Conservation (phyloP, 2,113 vertebrate genomes). For the Chrysochloris asiatica region DNA sequence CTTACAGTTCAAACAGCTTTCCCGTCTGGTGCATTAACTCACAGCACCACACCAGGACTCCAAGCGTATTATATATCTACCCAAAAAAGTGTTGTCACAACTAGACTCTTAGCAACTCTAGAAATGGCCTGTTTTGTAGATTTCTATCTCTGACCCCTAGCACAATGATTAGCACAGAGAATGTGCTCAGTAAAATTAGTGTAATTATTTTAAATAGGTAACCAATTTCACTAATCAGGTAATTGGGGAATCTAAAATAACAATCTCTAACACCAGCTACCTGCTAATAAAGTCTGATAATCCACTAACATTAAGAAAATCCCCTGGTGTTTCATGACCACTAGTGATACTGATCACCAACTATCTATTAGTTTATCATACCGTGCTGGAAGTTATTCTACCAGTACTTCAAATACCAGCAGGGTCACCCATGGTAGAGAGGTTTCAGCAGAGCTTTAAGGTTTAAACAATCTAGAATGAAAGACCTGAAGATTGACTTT, state of each 20-base stretch:
- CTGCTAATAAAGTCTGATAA: not conserved
- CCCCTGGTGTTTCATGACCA: not conserved
- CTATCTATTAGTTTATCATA: not conserved
- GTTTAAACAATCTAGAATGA: not conserved
- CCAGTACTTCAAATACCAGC: not conserved
- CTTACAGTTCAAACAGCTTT: no score
- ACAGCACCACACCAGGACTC: no score
- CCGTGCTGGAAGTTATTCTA: not conserved
- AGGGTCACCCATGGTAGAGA: not conserved
- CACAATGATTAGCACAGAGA: not conserved
- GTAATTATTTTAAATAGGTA: not conserved
- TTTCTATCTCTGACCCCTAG: not conserved
- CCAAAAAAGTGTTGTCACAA: no score
- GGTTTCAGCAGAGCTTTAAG: not conserved
- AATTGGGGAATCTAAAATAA: not conserved
- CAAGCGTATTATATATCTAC: no score
- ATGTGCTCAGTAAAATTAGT: not conserved
- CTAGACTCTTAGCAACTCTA: not conserved
- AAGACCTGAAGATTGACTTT: not conserved
- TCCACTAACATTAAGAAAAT: not conserved
- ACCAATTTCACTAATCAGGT: not conserved
- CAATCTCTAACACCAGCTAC: not conserved
- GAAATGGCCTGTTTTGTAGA: not conserved
- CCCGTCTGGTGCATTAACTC: no score
- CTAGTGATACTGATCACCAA: not conserved